Percentiles rank a stretch among this genome's conserved stretches.
Evolutionary conservation across 2,113 vertebrate genomes (phyloP).

Genomic region (Phalacrocorax pelagicus): DNA sequence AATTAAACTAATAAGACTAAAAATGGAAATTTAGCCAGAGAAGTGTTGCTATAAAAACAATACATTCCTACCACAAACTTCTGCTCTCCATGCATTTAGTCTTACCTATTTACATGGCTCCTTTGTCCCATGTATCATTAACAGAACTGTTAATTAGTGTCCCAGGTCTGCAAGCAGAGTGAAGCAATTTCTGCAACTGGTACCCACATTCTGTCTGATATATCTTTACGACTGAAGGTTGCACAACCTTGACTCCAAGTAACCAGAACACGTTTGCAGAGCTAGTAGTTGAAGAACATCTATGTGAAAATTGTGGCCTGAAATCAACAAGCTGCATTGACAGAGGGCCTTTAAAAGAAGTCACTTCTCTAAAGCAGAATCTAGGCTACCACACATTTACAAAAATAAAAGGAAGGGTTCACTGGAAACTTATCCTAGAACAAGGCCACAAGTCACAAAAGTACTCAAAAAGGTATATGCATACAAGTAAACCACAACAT

Average conservation of each 20-base stretch:
- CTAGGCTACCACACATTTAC: neutral
- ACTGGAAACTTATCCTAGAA: neutral
- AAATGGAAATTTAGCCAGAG: neutral
- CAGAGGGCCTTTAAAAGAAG: neutral
- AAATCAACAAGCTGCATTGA: neutral
- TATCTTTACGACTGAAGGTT: neutral
- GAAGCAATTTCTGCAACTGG: neutral
- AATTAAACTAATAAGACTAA: neutral
- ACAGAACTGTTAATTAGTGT: slow-evolving; percentile 33
- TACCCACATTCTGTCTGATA: neutral
- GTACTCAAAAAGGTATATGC: neutral
- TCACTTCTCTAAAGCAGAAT: neutral
- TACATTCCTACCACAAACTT: neutral
- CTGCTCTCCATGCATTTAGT: neutral
- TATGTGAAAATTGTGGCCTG: neutral
- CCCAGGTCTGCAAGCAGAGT: neutral
- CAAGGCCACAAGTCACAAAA: neutral
- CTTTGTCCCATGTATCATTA: neutral
- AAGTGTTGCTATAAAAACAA: neutral
- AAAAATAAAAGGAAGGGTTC: neutral
- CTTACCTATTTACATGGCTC: neutral
- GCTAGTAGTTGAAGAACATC: neutral
- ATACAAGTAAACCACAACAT: neutral
- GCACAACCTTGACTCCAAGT: neutral
- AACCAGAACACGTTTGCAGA: neutral